Base-by-base conservation (phyloP, 2,113 vertebrate species). In the Aptenodytes forsteri region DNA sequence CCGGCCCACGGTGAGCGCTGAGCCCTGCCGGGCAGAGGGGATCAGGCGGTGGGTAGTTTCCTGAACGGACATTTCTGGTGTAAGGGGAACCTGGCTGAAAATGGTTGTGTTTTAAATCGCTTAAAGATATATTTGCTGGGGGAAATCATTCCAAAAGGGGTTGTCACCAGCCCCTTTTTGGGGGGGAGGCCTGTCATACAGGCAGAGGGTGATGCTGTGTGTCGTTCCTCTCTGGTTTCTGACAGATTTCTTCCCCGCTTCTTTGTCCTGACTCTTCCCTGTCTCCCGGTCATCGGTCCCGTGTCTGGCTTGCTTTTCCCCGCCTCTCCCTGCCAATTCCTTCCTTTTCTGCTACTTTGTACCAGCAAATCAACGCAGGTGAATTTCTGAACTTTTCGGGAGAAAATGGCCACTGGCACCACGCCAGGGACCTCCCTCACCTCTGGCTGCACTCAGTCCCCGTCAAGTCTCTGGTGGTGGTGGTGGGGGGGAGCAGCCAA, bases 381-480 rank as follows among this genome's bases (percentile, higher is more conserved):
- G 91, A 83, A 66, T 85, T 94, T 69, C 75, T 89, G 81, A 85
- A 34, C 36, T 71, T 83, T 92, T 42, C 1, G 1, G 59, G 50
- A 84, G 67, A 79, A 93, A 84, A 69, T 3, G 44, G 47, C 80
- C 36, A 9, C 49, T 79, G 97, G 89, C 87, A 23, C 27, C 2
- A 4, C 1, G 16, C 86, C 95, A 91, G 62, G 73, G 86, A 71
- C 83, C 65, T 96, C 52, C 52, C 52, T 96, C 94, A 96, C 94
- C 87, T 94, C 97, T 95, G 92, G 96, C 89, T 97, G 96, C 96
- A 87, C 94, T 96, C 95, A 56, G 3, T 71, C 69, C 49, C 49
- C n/a, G 3, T 64, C 42, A 9, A 46, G 49, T 69, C 72, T 84
- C 80, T 87, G 42, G 55, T 83, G 86, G 64, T 22, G 46, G 34